phyloP scores from a whole-genome alignment of 2,888 invertebrate species.

The Pterostichus madidus region DNA sequence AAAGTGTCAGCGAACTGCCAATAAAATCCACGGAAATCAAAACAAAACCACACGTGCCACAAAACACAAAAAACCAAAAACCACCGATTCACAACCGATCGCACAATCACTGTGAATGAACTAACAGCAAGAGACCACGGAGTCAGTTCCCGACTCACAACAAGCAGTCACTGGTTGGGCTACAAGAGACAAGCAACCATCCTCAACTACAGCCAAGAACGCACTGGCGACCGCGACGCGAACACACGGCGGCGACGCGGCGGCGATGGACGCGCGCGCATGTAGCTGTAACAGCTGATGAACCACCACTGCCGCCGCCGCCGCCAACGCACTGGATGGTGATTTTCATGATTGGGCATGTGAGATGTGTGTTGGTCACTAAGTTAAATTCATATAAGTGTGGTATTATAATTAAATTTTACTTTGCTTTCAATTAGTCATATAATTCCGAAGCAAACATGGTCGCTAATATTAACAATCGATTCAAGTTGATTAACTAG shows the following conservation, averaged over 20 bases:
- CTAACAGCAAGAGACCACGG: neutral
- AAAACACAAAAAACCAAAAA: constrained; percentile 14
- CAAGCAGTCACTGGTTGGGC: neutral
- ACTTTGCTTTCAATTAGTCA: too few relatives aligned
- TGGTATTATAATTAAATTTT: too few relatives aligned
- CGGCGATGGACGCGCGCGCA: constrained; percentile 12
- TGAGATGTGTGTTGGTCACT: neutral
- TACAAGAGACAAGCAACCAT: neutral
- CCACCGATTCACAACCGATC: neutral
- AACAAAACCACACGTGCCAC: constrained; percentile 4
- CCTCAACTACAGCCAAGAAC: neutral
- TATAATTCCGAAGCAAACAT: too few relatives aligned
- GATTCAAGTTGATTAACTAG: too few relatives aligned
- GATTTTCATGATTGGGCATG: constrained; percentile 5
- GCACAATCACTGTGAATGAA: neutral
- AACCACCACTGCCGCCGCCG: constrained; percentile 11
- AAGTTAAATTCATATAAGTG: too few relatives aligned
- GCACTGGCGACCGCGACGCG: constrained; percentile 15
- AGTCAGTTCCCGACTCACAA: constrained; percentile 7
- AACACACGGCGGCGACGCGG: neutral
- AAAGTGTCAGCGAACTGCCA: neutral
- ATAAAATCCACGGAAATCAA: constrained; percentile 22
- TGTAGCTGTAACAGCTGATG: constrained; percentile 49
- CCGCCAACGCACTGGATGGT: neutral
- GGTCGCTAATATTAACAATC: too few relatives aligned